phyloP scores from a whole-genome alignment of 2,888 invertebrate species.

The Auanema sp. region DNA sequence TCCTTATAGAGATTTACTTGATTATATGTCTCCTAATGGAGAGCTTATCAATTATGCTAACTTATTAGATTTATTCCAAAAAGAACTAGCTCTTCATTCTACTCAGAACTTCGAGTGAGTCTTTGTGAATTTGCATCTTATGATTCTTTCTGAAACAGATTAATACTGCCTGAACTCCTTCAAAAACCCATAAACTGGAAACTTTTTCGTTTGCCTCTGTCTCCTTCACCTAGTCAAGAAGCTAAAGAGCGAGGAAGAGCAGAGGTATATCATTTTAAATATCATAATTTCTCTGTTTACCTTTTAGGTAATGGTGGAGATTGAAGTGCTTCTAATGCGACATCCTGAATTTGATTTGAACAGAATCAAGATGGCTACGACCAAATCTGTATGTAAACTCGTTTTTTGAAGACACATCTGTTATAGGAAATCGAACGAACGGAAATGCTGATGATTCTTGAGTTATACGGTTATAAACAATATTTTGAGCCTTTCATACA shows the following conservation, averaged over 20 bases:
- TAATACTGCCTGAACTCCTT: no score
- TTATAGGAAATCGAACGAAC: slow-evolving; percentile 17
- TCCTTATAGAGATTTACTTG: slow-evolving; percentile 17
- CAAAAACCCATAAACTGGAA: no score
- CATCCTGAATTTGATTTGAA: slow-evolving; percentile 32
- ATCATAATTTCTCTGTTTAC: not conserved
- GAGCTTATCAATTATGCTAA: slow-evolving; percentile 18
- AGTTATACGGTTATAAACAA: slow-evolving; percentile 29
- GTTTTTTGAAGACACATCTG: not conserved
- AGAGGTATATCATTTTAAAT: slow-evolving; percentile 6
- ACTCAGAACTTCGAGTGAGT: not conserved
- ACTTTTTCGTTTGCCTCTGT: no score
- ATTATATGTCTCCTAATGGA: slow-evolving; percentile 17
- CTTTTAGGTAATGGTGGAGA: slow-evolving; percentile 20
- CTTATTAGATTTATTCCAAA: slow-evolving; percentile 9
- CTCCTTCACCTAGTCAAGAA: slow-evolving; percentile 24
- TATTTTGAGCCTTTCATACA: slow-evolving; percentile 25
- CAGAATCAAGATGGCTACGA: slow-evolving; percentile 26
- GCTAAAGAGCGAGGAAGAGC: slow-evolving; percentile 28
- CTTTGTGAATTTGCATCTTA: not conserved
- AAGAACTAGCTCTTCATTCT: not conserved
- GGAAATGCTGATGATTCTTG: slow-evolving; percentile 28
- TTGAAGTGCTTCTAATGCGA: slow-evolving; percentile 21
- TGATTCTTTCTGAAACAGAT: no score
- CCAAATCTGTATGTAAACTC: slow-evolving; percentile 21